Evolutionary conservation across 2,113 vertebrate species (phyloP), one percentile per base, ranked within the genome.

Genomic region (Rhinolophus sinicus): DNA sequence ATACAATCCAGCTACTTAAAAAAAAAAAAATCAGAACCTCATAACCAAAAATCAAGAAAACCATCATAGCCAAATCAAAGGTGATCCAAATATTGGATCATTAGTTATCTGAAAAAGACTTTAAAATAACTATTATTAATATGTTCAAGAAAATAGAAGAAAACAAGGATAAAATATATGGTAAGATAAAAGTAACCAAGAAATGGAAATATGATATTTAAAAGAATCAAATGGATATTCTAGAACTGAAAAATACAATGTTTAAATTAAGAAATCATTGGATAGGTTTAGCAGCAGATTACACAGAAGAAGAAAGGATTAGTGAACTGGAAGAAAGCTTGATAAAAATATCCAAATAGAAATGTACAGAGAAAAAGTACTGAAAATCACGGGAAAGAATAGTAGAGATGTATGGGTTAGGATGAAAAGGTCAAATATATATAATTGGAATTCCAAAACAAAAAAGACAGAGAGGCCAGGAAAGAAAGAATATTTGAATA

Each of bases 71-170:
- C 33, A 82, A 75, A 76, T 8, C 73, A 88, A 94, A 92, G 8
- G 7, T 72, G 54, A 67, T 30, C 2, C 1, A 93, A 50, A 33
- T 70, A 65, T 30, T 72, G 38, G 26, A 52, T 52, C 52, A 12
- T 44, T 6, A 87, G 12, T 85, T 85, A 64, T 78, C 19, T 87
- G 15, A 65, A 1, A 84, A 93, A 12, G 77, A 62, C 44, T 84
- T 89, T 40, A 93, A 95, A 83, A 85, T 90, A 93, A 54, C 33
- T 83, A 28, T 50, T 58, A 88, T 73, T 65, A 92, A 35, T 64
- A 56, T 78, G 26, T 24, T 93, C 21, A 86, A 87, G 62, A 78
- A 94, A 94, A 58, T 50, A 44, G 2, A 92, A 35, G 21, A 33
- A 73, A 81, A 67, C 5, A 30, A 47, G 26, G 4, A 87, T 52